phyloP scores from a whole-genome alignment of 1,140 invertebrate genomes.

The Temnothorax longispinosus region DNA sequence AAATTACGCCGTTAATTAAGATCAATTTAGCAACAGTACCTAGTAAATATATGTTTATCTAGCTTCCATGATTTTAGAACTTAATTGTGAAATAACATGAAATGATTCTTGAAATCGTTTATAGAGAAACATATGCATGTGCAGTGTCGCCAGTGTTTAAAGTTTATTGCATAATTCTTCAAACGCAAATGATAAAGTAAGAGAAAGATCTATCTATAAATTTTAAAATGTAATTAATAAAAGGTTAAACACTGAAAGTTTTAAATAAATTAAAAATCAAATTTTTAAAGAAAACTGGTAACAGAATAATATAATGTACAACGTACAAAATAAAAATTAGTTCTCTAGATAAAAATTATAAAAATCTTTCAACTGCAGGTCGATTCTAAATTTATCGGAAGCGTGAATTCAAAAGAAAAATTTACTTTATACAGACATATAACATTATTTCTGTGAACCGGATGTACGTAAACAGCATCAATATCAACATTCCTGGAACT shows the following conservation, averaged over 20 bases:
- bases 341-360: no score
- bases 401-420: no score
- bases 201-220: background rate
- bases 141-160: background rate
- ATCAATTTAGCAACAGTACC: no score
- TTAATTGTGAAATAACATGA: background rate
- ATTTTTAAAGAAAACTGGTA: no score
- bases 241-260: no score
- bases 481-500: background rate
- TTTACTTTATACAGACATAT: background rate
- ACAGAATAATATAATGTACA: no score
- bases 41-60: no score
- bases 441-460: background rate
- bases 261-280: no score
- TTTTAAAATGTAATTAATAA: no score
- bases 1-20: constrained; percentile 1
- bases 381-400: no score
- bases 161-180: background rate
- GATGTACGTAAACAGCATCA: background rate
- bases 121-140: background rate
- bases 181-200: background rate
- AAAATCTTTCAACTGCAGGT: no score
- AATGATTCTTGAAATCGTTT: background rate
- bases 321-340: no score
- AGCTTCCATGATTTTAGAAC: background rate